Conservation (phyloP, 2,113 vertebrate species). For the Turdus rufiventris region DNA sequence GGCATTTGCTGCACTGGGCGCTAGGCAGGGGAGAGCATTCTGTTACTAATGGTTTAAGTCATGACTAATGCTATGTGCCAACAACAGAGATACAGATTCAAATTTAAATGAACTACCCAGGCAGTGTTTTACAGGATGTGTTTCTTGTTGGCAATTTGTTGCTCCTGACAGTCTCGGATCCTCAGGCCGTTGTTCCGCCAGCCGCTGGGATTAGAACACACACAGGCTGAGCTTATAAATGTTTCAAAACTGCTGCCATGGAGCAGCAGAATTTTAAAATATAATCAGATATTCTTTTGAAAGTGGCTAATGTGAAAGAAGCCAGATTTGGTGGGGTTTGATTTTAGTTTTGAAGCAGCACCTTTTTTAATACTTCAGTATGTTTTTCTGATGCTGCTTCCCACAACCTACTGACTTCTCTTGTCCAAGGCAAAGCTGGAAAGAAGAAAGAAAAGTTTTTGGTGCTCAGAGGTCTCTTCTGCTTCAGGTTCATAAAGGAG, state of each 20-base stretch:
- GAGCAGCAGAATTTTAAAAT: neutral
- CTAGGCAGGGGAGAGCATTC: neutral
- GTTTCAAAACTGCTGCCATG: neutral
- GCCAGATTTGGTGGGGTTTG: neutral
- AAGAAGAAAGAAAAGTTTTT: neutral
- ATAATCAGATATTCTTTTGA: neutral
- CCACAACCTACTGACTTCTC: neutral
- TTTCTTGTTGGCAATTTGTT: constrained; percentile 65
- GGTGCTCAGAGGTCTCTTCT: neutral
- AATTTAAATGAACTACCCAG: constrained; percentile 49
- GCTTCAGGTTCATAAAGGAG: neutral
- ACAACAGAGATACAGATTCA: constrained; percentile 27
- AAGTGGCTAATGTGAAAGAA: neutral
- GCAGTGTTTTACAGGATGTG: constrained; percentile 53
- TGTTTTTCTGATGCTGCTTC: neutral
- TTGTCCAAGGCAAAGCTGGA: neutral
- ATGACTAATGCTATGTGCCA: constrained; percentile 48
- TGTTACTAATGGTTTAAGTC: constrained; percentile 14
- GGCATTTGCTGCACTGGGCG: neutral
- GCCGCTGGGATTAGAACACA: constrained; percentile 34
- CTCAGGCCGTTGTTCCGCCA: neutral
- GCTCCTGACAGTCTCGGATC: constrained; percentile 48
- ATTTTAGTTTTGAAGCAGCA: neutral
- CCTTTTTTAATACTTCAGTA: neutral
- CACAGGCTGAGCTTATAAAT: neutral